phyloP scores from a whole-genome alignment of 2,113 vertebrate genomes.

The Neoarius graeffei region DNA sequence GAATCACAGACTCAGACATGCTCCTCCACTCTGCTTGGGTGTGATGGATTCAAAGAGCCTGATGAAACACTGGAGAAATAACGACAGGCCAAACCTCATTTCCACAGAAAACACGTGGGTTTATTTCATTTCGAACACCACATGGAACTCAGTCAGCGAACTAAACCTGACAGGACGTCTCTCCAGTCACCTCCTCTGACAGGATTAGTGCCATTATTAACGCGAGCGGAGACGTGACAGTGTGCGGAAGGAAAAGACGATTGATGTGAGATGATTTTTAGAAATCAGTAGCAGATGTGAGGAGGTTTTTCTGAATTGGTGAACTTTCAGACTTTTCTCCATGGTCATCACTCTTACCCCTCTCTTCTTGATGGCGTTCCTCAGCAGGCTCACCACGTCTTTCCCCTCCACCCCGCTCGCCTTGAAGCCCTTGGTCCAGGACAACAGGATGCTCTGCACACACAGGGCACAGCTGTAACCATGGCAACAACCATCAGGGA shows the following conservation, averaged over 20 bases:
- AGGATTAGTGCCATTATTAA: not conserved
- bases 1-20: not conserved
- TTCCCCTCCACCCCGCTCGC: slow-evolving; percentile 89
- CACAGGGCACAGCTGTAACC: not conserved
- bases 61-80: not conserved
- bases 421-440: slow-evolving; percentile 93
- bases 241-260: not conserved
- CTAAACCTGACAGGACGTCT: not conserved
- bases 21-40: not conserved
- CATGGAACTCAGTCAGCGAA: not conserved
- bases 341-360: slow-evolving; percentile 72
- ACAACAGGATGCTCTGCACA: slow-evolving; percentile 83
- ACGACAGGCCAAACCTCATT: not conserved
- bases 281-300: too few species aligned
- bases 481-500: not conserved
- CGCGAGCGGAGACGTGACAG: not conserved
- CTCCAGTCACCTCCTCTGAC: not conserved
- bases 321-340: too few species aligned
- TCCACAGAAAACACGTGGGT: not conserved
- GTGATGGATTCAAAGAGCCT: not conserved
- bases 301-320: too few species aligned
- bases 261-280: not conserved
- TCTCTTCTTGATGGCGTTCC: slow-evolving; percentile 85
- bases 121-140: not conserved
- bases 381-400: slow-evolving; percentile 86